Conservation (phyloP, 2,888 invertebrate genomes). For the Synergus itoensis region DNA sequence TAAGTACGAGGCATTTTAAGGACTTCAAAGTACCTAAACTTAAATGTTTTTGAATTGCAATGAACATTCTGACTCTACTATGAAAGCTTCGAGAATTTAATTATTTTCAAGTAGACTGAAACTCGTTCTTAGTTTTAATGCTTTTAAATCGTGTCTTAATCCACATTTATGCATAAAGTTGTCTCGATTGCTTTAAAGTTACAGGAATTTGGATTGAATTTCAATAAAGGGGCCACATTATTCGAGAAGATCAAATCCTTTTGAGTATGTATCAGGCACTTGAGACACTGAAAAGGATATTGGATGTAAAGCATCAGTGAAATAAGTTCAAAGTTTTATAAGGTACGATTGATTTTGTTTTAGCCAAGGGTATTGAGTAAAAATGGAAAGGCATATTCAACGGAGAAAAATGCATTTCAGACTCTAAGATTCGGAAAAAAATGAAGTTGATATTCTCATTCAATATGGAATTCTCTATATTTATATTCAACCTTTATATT, state of each 20-base stretch:
- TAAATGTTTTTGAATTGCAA: constrained; percentile 25
- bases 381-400: not conserved
- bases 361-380: not conserved
- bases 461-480: no score
- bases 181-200: not conserved
- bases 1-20: constrained; percentile 7
- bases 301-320: not conserved
- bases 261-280: not conserved
- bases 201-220: not conserved
- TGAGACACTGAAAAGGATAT: not conserved
- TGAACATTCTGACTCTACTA: constrained; percentile 4
- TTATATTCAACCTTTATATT: no score
- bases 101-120: not conserved
- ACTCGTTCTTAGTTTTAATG: not conserved
- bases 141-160: no score
- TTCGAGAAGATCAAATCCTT: not conserved
- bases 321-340: constrained; percentile 2
- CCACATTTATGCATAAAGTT: no score
- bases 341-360: not conserved
- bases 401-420: not conserved
- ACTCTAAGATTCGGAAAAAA: not conserved
- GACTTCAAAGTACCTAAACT: constrained; percentile 7
- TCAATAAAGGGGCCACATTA: not conserved
- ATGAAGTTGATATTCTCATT: not conserved
- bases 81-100: not conserved